Evolutionary conservation across 2,888 invertebrate genomes (phyloP), one percentile per base, ranked within the genome.

Genomic region (Xanthorhoe designata): DNA sequence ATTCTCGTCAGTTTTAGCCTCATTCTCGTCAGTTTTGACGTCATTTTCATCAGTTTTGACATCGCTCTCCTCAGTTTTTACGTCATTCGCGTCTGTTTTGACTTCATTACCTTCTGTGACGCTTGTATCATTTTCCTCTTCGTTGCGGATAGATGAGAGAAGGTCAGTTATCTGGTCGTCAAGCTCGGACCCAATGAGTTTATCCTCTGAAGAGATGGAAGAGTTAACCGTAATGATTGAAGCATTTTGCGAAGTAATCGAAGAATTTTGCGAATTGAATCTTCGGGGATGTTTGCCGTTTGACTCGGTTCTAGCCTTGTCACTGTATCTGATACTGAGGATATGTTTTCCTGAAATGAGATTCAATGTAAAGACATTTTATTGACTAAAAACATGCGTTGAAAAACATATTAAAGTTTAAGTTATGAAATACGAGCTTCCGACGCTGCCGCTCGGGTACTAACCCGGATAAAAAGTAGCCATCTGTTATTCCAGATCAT

Each of bases 81-180:
- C 35, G 18, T 10, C 13, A 51, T 13, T 53, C 10, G 18, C 53
- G 38, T 60, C 61, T 32, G 38, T 4, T 6, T 47, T 19, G 7
- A 56, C 29, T 17, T 53, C 54, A 8, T 45, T 53, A 38, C 10
- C 35, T 10, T 2, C 35, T 45, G 10, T 45, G 4, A 15, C 57
- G 24, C 60, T 57, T 19, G 54, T 61, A 54, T 60, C 55, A n/a
- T 42, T 52, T 13, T 66, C 66, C 6, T 54, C 52, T 18, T 17
- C 70, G 2, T 81, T 73, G 45, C 79, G 78, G 47, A 89, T 86
- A 1, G 84, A 77, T 0, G 80, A 68, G 0, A 90, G 75, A n/a
- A 91, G 73, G 42, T 88, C 85, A 2, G 70, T 73, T 24, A 90
- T 90, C 71, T 90, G 89, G 3, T 78, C 72, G 24, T 90, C 87